These are phyloP conservation scores for Ophioninae sp. DNA, from an alignment of 2,888 invertebrate genomes.

Conservation along the genomic window DNA sequence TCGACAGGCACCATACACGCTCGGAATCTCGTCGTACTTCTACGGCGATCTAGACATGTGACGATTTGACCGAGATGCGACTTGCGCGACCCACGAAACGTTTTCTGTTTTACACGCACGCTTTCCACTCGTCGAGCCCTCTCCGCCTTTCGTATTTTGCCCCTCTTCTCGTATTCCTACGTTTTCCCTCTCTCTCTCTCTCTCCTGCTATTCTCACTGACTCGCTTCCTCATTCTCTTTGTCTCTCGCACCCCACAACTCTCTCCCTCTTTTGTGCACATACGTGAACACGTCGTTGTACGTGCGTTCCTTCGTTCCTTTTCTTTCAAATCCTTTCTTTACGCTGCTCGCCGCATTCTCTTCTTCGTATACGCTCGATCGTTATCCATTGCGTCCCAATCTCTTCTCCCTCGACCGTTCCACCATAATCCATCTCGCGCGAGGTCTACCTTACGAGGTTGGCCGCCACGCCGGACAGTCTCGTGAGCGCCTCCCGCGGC, in stretches of 20 bases:
- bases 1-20: conserved; percentile 34
- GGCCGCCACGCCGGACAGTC: background rate
- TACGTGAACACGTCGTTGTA: background rate
- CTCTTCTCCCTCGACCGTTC: conserved; percentile 26
- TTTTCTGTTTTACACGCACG: no score
- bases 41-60: conserved; percentile 17
- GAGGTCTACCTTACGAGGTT: conserved; percentile 26
- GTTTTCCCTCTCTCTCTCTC: conserved; percentile 5
- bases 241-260: conserved; percentile 7
- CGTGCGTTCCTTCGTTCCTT: background rate
- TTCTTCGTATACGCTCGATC: conserved; percentile 43
- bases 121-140: background rate
- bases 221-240: background rate
- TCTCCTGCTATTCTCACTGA: conserved; percentile 12
- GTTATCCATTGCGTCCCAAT: conserved; percentile 47
- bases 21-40: conserved; percentile 25
- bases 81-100: conserved; percentile 38
- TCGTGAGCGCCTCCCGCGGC: conserved; percentile 21
- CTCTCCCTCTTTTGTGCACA: background rate
- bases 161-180: conserved; percentile 33
- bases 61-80: conserved; percentile 39
- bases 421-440: background rate
- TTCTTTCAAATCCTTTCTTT: background rate
- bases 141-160: conserved; percentile 11
- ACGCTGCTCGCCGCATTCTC: conserved; percentile 4